These are phyloP conservation scores for Limanda limanda DNA, from an alignment of 2,113 vertebrate species.

Conservation along the genomic window DNA sequence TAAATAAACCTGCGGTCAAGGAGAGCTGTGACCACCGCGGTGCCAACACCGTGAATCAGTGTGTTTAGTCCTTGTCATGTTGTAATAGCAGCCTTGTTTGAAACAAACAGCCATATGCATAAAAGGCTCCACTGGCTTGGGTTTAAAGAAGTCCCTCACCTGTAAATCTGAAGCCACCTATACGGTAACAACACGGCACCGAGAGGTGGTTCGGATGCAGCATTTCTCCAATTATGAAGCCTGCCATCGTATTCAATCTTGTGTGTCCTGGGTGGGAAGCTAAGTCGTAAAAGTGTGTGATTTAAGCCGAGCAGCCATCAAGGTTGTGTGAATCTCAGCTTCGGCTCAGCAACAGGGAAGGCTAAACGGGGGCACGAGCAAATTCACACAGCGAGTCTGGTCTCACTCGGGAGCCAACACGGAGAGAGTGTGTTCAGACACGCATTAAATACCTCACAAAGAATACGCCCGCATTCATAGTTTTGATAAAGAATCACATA, in stretches of 20 bases:
- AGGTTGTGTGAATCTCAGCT: slow-evolving; percentile 57
- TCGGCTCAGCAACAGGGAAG: slow-evolving; percentile 32
- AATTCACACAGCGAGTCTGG: slow-evolving; percentile 26
- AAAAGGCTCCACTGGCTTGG: slow-evolving; percentile 50
- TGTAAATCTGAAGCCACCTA: slow-evolving; percentile 64
- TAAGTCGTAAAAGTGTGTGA: slow-evolving; percentile 72
- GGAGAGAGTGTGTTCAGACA: slow-evolving; percentile 13
- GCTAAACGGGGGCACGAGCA: slow-evolving; percentile 51
- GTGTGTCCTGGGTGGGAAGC: slow-evolving; percentile 43
- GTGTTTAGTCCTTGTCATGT: slow-evolving; percentile 36
- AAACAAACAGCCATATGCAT: slow-evolving; percentile 47
- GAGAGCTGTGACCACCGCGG: slow-evolving; percentile 35
- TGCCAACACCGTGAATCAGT: slow-evolving; percentile 32
- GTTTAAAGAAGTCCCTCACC: slow-evolving; percentile 68
- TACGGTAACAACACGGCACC: slow-evolving; percentile 27
- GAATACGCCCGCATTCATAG: slow-evolving; percentile 36
- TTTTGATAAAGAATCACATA: slow-evolving; percentile 54
- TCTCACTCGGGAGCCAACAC: slow-evolving; percentile 41
- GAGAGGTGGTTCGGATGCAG: slow-evolving; percentile 41
- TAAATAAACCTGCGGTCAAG: slow-evolving; percentile 65
- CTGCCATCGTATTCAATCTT: slow-evolving; percentile 60
- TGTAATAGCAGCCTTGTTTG: slow-evolving; percentile 42
- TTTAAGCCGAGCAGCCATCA: slow-evolving; percentile 64
- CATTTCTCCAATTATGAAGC: slow-evolving; percentile 62
- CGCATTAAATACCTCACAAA: slow-evolving; percentile 19